phyloP scores from a whole-genome alignment of 2,113 vertebrate genomes.

The Barnardius zonarius region DNA sequence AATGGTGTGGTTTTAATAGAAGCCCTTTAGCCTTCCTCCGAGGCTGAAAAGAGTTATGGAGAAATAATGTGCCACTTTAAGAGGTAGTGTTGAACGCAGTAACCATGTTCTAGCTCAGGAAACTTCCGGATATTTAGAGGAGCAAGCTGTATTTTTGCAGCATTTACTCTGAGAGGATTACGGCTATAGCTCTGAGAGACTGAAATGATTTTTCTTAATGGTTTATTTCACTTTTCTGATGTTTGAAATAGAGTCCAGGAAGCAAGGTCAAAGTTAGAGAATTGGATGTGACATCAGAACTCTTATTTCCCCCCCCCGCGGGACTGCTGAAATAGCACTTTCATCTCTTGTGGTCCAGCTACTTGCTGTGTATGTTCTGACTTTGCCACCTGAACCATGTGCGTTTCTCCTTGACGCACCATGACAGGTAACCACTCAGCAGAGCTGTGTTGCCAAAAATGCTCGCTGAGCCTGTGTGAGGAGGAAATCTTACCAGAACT shows the following conservation, averaged over 20 bases:
- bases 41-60: neutral
- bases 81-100: neutral
- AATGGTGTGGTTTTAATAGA: neutral
- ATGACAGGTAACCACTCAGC: conserved; percentile 67
- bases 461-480: conserved; percentile 69
- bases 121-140: neutral
- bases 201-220: neutral
- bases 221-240: neutral
- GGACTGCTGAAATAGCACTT: neutral
- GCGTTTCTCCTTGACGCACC: conserved; percentile 48
- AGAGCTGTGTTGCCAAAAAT: conserved; percentile 74
- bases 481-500: conserved; percentile 61
- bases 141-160: neutral
- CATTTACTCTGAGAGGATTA: neutral
- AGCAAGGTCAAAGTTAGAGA: neutral
- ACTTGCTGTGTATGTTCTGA: neutral
- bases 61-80: neutral
- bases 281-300: neutral
- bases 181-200: neutral
- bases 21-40: neutral
- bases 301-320: neutral
- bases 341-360: neutral
- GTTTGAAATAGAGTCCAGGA: neutral
- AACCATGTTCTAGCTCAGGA: neutral
- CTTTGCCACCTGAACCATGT: conserved; percentile 7